Evolutionary conservation across 1,140 invertebrate species (phyloP).

Genomic region (Temnothorax longispinosus): DNA sequence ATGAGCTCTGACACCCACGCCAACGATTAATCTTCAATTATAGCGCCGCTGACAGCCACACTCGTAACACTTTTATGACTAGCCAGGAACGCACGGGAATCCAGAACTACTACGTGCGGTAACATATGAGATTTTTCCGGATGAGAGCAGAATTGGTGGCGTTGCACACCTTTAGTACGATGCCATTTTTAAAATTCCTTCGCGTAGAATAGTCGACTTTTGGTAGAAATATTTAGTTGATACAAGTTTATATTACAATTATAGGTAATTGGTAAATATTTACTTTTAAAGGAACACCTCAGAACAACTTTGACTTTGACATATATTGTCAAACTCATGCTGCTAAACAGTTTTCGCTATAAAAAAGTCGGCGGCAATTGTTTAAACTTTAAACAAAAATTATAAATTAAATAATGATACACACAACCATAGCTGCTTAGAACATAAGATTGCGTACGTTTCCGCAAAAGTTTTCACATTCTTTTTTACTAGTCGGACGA

Average conservation of each 20-base stretch:
- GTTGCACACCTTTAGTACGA: not conserved
- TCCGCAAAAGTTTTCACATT: too few species aligned
- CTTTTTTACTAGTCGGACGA: too few species aligned
- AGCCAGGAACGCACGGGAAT: constrained; percentile 18
- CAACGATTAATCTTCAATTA: constrained; percentile 81
- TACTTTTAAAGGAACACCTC: too few species aligned
- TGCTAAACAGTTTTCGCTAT: too few species aligned
- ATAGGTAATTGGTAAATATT: not conserved
- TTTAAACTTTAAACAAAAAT: too few species aligned
- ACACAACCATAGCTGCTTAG: too few species aligned
- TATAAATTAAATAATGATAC: too few species aligned
- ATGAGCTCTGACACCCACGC: constrained; percentile 66
- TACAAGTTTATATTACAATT: not conserved
- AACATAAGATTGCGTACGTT: too few species aligned
- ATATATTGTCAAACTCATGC: too few species aligned
- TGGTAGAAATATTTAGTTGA: not conserved
- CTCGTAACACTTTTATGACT: constrained; percentile 79
- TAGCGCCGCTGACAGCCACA: constrained; percentile 74
- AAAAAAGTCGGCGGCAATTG: too few species aligned
- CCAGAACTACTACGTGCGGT: not conserved
- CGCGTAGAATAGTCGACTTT: not conserved
- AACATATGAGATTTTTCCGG: constrained; percentile 45
- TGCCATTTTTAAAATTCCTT: not conserved
- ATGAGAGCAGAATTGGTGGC: not conserved
- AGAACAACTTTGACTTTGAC: too few species aligned